A percentile compares a stretch with the other conserved stretches of the same genome.
These are phyloP conservation scores for Natator depressus DNA, from an alignment of 2,113 vertebrate genomes.

Conservation along the genomic window DNA sequence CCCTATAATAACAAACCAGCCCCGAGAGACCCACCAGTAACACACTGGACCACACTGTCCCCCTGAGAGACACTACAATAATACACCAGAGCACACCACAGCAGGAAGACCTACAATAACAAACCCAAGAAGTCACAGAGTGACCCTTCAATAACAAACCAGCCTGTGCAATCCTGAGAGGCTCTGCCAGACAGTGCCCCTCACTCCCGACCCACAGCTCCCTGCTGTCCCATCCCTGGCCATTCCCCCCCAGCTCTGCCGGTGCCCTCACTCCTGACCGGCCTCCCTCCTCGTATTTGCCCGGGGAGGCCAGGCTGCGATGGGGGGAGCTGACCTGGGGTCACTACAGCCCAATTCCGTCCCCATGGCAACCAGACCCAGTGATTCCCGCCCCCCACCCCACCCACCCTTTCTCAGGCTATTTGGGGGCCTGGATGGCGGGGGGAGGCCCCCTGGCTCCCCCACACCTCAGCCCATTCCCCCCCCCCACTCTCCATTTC, in stretches of 20 bases:
- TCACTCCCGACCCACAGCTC: no score
- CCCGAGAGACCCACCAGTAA: no score
- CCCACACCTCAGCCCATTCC: no score
- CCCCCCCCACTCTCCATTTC: neutral
- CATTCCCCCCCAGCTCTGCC: no score
- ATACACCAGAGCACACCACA: no score
- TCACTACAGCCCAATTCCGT: neutral
- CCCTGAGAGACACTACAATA: no score
- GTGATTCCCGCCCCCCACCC: no score
- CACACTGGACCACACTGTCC: no score
- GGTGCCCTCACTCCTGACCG: neutral
- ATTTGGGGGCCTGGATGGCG: no score
- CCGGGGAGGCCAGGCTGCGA: fast-evolving
- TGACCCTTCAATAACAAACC: neutral
- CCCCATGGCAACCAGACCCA: neutral
- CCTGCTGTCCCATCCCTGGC: no score
- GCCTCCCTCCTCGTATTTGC: neutral
- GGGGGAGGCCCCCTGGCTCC: neutral
- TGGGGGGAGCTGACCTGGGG: neutral
- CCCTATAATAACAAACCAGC: no score
- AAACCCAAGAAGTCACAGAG: neutral
- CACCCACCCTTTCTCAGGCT: neutral
- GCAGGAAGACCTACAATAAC: neutral
- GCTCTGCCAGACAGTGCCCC: no score
- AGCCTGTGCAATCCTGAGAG: neutral